Conservation (phyloP, 2,888 invertebrate genomes). For the Sceliomorpha sp. region DNA sequence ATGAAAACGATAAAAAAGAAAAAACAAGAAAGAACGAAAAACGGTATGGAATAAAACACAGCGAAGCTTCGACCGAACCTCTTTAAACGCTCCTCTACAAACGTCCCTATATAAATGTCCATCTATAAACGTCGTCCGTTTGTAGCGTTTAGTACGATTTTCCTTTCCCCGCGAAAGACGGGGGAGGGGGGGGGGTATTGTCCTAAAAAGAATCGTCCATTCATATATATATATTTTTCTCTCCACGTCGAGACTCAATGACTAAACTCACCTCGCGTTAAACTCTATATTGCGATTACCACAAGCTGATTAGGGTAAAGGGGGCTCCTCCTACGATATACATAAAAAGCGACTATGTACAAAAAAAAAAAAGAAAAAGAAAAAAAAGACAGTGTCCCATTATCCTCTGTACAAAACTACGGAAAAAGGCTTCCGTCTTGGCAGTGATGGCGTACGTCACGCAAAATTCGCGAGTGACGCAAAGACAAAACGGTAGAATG, state of each 20-base stretch:
- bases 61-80: conserved; percentile 71
- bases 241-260: too few species aligned
- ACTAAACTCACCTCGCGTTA: too few species aligned
- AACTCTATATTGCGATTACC: too few species aligned
- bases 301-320: too few species aligned
- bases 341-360: conserved; percentile 52
- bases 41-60: conserved; percentile 63
- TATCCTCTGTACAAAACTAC: background rate
- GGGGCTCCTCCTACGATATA: conserved; percentile 11
- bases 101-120: too few species aligned
- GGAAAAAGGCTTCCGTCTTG: background rate
- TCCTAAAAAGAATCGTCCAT: conserved; percentile 71
- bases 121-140: conserved; percentile 66
- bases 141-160: conserved; percentile 31
- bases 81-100: too few species aligned
- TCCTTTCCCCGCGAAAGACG: conserved; percentile 46
- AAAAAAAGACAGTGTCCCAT: background rate
- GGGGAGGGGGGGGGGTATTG: too few species aligned
- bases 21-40: too few species aligned
- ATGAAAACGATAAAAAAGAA: conserved; percentile 56
- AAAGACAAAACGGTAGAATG: too few species aligned
- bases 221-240: conserved; percentile 47
- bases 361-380: conserved; percentile 42
- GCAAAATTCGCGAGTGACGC: too few species aligned
- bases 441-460: too few species aligned